phyloP scores from a whole-genome alignment of 2,113 vertebrate species.

The Equus przewalskii region DNA sequence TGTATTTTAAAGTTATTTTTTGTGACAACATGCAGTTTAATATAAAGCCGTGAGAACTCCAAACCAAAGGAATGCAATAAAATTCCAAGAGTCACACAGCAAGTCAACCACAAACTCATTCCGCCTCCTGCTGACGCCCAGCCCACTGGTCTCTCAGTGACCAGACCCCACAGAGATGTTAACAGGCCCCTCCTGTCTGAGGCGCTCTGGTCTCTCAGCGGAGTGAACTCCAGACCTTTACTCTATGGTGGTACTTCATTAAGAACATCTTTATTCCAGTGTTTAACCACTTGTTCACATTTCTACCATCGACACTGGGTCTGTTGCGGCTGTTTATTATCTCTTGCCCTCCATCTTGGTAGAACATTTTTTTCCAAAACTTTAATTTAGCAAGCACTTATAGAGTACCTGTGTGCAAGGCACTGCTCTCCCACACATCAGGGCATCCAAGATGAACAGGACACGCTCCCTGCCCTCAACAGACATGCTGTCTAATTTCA shows the following conservation, averaged over 20 bases:
- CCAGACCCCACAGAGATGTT: not conserved
- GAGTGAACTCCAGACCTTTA: not conserved
- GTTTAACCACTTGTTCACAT: not conserved
- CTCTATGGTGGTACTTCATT: not conserved
- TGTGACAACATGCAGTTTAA: not conserved
- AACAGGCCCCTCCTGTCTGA: not conserved
- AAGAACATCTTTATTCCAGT: not conserved
- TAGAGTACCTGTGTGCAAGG: not conserved
- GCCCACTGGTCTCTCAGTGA: too few species aligned
- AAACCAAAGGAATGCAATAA: not conserved
- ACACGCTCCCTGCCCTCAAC: not conserved
- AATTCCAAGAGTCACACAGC: not conserved
- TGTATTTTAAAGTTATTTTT: not conserved
- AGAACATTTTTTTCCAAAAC: not conserved
- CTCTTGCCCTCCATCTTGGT: not conserved
- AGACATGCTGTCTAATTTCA: not conserved
- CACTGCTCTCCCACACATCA: not conserved
- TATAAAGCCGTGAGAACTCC: not conserved
- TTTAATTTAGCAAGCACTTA: not conserved
- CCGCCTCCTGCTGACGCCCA: not conserved
- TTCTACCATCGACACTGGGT: not conserved
- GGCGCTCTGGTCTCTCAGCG: accelerated
- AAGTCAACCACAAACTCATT: not conserved
- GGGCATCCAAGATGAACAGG: not conserved
- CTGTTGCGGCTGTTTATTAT: not conserved